Conservation (phyloP, 2,888 invertebrate species). For the Epistrophe eligans region DNA sequence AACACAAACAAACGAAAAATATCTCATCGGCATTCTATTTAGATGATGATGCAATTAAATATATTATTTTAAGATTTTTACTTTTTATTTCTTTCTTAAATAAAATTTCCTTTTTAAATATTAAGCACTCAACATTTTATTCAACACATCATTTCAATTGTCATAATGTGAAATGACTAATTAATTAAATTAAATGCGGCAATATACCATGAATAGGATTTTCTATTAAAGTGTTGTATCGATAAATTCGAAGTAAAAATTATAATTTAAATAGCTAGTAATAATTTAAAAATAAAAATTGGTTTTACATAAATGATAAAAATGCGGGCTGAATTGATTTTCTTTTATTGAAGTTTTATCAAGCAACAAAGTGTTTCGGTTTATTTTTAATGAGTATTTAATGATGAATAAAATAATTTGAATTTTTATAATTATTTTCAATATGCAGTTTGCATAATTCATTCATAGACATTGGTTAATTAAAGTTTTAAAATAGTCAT, state of each 20-base stretch:
- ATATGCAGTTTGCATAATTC: too few relatives aligned
- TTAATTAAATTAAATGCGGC: constrained; percentile 11
- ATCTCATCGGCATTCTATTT: neutral
- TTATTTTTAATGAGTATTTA: too few relatives aligned
- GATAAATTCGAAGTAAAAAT: neutral
- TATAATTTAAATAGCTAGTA: neutral
- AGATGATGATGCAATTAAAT: constrained; percentile 18
- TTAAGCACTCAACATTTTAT: neutral
- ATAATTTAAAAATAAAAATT: neutral
- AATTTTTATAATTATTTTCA: too few relatives aligned
- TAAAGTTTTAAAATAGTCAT: too few relatives aligned
- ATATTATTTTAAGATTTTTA: neutral
- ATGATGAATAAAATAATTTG: too few relatives aligned
- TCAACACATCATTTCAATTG: neutral
- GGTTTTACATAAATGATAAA: neutral
- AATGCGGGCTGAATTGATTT: neutral
- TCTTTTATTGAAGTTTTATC: neutral
- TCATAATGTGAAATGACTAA: constrained; percentile 6
- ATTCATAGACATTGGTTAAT: too few relatives aligned
- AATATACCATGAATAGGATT: neutral
- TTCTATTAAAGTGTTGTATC: neutral
- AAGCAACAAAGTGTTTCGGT: neutral
- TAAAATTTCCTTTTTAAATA: neutral
- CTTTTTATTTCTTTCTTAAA: too few relatives aligned
- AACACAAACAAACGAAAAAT: neutral